A percentile compares a stretch with the other conserved stretches of the same genome.
These are phyloP conservation scores for Drosophila anceps DNA, from an alignment of 2,888 invertebrate species.

Conservation along the genomic window DNA sequence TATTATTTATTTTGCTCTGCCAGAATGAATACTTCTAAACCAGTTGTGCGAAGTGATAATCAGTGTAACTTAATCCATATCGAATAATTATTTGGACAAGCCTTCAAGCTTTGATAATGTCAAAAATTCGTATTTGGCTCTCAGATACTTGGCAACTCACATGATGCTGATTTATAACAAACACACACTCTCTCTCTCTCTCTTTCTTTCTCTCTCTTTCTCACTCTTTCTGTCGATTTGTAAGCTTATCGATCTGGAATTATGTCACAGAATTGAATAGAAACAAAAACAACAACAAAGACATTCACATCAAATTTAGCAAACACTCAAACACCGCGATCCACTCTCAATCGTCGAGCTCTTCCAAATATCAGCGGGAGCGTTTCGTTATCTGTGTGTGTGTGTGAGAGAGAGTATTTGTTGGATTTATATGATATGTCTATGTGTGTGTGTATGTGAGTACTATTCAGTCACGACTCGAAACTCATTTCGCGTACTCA, in stretches of 20 bases:
- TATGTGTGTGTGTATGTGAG: constrained; percentile 28
- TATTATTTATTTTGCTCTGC: background rate
- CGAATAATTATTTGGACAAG: background rate
- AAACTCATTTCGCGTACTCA: constrained; percentile 51
- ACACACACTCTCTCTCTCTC: background rate
- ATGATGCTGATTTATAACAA: constrained; percentile 10
- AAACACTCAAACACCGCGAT: constrained; percentile 41
- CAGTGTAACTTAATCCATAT: background rate
- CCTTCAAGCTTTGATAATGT: background rate
- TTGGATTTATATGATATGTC: constrained; percentile 4
- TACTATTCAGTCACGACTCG: constrained; percentile 52
- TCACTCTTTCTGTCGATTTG: constrained; percentile 15
- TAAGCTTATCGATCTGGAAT: constrained; percentile 41
- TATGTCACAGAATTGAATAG: constrained; percentile 38
- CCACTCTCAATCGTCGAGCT: constrained; percentile 47
- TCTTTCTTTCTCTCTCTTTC: constrained; percentile 1
- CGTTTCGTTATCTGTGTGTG: constrained; percentile 54
- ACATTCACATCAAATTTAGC: constrained; percentile 23
- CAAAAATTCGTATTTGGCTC: background rate
- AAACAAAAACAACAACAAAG: background rate
- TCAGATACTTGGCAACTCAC: background rate
- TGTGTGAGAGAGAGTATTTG: constrained; percentile 11
- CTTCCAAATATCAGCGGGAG: constrained; percentile 36
- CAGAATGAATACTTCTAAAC: background rate
- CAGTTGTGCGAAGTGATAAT: background rate